Evolutionary conservation across 2,113 vertebrate species (phyloP).

Genomic region (Himantopus leucocephalus): DNA sequence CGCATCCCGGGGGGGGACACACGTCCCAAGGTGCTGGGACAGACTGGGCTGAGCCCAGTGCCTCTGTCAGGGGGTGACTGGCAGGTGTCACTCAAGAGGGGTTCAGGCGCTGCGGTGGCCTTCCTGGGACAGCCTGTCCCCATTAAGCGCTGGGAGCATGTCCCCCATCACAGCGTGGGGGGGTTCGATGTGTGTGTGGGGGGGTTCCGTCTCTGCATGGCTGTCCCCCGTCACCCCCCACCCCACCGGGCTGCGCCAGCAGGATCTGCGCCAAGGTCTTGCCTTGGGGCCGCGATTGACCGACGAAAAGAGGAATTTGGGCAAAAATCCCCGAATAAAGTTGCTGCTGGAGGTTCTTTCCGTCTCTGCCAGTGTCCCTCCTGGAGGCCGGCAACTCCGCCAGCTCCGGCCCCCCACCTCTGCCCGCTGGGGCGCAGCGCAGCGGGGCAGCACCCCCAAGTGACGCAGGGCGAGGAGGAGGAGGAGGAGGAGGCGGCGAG

Average conservation of each 20-base stretch:
- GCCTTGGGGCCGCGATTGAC: not conserved
- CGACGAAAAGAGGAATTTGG: not conserved
- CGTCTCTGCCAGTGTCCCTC: not conserved
- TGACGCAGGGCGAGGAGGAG: not conserved
- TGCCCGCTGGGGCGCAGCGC: not conserved
- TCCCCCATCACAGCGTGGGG: accelerated
- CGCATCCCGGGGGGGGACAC: not conserved
- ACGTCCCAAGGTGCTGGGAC: not conserved
- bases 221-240: not conserved
- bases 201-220: too few species aligned
- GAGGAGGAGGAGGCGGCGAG: not conserved
- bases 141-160: accelerated
- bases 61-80: not conserved
- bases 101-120: too few species aligned
- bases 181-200: too few species aligned
- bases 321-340: not conserved
- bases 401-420: accelerated
- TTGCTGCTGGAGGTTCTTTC: not conserved
- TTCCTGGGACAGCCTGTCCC: not conserved
- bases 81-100: not conserved
- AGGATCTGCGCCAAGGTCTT: not conserved
- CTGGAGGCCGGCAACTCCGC: not conserved
- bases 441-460: not conserved
- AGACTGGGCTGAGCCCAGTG: not conserved
- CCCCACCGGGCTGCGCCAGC: not conserved